Evolutionary conservation across 2,888 invertebrate species (phyloP).

Genomic region (Drosophila nigricruria): DNA sequence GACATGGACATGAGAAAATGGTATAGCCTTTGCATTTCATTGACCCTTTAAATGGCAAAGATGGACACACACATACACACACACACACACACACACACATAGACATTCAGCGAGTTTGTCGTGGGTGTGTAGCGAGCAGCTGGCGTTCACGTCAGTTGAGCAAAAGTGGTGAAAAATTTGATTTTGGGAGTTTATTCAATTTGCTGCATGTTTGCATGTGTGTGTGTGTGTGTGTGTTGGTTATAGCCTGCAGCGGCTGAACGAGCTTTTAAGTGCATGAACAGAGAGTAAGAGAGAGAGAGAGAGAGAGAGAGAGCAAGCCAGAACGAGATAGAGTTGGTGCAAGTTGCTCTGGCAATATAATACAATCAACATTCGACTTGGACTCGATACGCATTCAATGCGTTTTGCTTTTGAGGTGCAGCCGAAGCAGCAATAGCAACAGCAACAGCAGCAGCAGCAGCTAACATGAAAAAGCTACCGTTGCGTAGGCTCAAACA

Average conservation of each 20-base stretch:
- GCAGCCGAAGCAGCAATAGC: constrained; percentile 39
- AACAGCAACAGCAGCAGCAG: constrained; percentile 17
- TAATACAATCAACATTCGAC: constrained; percentile 79
- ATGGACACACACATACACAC: constrained; percentile 39
- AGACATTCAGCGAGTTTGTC: constrained; percentile 1
- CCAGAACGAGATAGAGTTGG: neutral
- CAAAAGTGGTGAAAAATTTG: constrained; percentile 78
- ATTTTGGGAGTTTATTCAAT: constrained; percentile 80
- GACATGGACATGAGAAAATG: constrained; percentile 21
- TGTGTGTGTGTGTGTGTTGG: constrained; percentile 20
- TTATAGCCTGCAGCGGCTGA: constrained; percentile 20
- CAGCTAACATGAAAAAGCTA: constrained; percentile 44
- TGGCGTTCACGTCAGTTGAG: constrained; percentile 58
- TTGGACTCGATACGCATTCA: constrained; percentile 77
- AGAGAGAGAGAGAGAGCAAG: constrained; percentile 2
- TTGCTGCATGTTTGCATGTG: constrained; percentile 48
- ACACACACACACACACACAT: constrained; percentile 21
- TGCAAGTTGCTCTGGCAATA: constrained; percentile 58
- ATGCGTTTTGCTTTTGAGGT: constrained; percentile 71
- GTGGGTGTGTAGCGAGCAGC: constrained; percentile 41
- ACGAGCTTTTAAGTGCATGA: constrained; percentile 56
- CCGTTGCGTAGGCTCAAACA: constrained; percentile 57
- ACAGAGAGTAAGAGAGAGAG: constrained; percentile 1
- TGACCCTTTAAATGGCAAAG: constrained; percentile 76
- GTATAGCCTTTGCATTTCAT: constrained; percentile 71